These are phyloP conservation scores for Stigmatopora nigra DNA, from an alignment of 2,113 vertebrate genomes.

Conservation along the genomic window DNA sequence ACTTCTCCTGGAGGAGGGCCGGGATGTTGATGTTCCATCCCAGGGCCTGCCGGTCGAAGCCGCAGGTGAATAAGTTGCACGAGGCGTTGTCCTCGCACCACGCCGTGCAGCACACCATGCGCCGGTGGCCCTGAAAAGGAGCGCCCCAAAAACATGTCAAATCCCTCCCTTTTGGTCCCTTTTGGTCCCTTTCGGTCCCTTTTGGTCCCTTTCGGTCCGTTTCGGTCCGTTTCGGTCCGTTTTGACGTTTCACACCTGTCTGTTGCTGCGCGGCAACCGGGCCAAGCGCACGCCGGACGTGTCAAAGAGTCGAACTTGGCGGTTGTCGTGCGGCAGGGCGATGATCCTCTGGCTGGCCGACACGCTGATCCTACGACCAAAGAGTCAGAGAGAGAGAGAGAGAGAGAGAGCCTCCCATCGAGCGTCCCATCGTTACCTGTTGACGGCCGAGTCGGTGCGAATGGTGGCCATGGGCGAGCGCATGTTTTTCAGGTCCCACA, in stretches of 20 bases:
- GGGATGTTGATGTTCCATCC: constrained; percentile 98
- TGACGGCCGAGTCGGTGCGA: constrained; percentile 94
- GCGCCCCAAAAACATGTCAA: neutral
- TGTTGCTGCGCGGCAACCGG: constrained; percentile 89
- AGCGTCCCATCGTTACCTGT: constrained; percentile 72
- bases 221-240: no score
- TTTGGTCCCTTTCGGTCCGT: no score
- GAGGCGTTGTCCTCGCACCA: constrained; percentile 91
- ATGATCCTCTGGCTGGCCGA: constrained; percentile 93
- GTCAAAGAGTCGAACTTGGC: constrained; percentile 92
- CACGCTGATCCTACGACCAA: constrained; percentile 82
- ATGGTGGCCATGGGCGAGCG: constrained; percentile 97
- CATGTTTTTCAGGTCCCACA: constrained; percentile 99
- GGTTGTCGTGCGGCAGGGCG: constrained; percentile 95
- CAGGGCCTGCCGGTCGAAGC: constrained; percentile 94
- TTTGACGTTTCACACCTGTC: constrained; percentile 42
- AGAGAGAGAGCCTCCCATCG: no score
- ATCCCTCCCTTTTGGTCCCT: no score
- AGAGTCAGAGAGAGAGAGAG: no score
- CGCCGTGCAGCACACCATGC: constrained; percentile 91
- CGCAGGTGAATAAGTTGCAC: constrained; percentile 94
- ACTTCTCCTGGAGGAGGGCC: constrained; percentile 90
- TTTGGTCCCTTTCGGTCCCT: no score
- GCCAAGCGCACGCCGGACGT: constrained; percentile 92
- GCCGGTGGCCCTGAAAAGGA: constrained; percentile 80